Percentiles rank a stretch among this genome's conserved stretches.
These are phyloP conservation scores for Psittacus erithacus DNA, from an alignment of 2,113 vertebrate genomes.

Conservation along the genomic window DNA sequence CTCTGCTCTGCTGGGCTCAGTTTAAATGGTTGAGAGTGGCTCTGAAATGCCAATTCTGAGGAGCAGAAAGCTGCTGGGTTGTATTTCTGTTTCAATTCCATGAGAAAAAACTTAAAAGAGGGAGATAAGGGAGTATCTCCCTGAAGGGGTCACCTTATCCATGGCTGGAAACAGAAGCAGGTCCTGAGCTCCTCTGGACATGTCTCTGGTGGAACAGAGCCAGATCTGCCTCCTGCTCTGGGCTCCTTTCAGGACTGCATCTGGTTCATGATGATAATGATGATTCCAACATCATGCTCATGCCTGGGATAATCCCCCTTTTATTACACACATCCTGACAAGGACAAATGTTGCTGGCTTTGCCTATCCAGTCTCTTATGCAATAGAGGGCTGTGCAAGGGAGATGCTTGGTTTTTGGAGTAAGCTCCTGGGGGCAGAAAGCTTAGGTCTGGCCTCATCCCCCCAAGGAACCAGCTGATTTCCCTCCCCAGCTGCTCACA, in stretches of 20 bases:
- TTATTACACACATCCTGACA: neutral
- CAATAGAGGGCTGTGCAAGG: neutral
- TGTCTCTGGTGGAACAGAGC: neutral
- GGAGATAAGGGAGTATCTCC: neutral
- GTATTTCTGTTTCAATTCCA: neutral
- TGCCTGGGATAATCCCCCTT: neutral
- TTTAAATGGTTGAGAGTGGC: neutral
- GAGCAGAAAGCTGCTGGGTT: neutral
- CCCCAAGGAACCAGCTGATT: neutral
- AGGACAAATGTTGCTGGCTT: neutral
- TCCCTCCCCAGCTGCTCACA: neutral
- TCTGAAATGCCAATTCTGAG: neutral
- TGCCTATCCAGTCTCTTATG: neutral
- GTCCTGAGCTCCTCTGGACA: neutral
- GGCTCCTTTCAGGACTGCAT: neutral
- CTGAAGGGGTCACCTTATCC: neutral
- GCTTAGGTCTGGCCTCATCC: neutral
- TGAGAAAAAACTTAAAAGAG: neutral
- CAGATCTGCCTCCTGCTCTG: neutral
- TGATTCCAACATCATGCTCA: neutral
- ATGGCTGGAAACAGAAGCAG: neutral
- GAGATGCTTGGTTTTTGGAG: neutral
- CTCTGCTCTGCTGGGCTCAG: neutral
- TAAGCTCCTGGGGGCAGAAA: neutral
- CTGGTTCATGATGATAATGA: constrained; percentile 15